Evolutionary conservation across 1,140 invertebrate species (phyloP).

Genomic region (Periplaneta americana): DNA sequence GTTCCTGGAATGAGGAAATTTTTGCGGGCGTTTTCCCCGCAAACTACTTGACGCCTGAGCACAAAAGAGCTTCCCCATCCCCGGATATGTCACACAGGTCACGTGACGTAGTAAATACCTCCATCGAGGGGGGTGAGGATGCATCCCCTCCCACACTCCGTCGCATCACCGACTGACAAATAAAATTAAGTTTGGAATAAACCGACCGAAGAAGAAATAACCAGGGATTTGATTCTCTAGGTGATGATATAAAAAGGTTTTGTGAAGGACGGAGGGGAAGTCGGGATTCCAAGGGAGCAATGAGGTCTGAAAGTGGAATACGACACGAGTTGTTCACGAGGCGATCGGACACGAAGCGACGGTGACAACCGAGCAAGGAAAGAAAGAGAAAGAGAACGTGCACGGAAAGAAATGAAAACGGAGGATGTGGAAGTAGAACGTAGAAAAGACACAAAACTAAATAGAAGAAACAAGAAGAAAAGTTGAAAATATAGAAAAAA

Average conservation of each 20-base stretch:
- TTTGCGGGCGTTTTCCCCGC: neutral
- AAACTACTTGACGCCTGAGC: neutral
- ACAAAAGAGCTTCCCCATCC: neutral
- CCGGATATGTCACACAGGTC: neutral
- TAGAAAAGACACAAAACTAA: too few relatives aligned
- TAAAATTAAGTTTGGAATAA: neutral
- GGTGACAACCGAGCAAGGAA: too few relatives aligned
- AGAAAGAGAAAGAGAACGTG: too few relatives aligned
- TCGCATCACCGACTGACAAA: neutral
- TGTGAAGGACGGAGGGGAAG: neutral
- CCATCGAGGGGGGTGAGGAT: neutral
- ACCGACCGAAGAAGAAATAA: neutral
- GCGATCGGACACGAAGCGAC: neutral
- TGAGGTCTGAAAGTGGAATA: neutral
- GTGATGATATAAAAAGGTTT: neutral
- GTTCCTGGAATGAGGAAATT: neutral
- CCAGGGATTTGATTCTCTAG: neutral
- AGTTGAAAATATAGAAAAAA: too few relatives aligned
- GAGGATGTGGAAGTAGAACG: too few relatives aligned
- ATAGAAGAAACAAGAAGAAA: too few relatives aligned
- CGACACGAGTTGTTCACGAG: neutral
- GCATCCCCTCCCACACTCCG: neutral
- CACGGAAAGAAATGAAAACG: too few relatives aligned
- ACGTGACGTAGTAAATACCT: neutral
- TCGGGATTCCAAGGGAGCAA: neutral